Conservation (phyloP, 2,113 vertebrate species). For the Platichthys stellatus region DNA sequence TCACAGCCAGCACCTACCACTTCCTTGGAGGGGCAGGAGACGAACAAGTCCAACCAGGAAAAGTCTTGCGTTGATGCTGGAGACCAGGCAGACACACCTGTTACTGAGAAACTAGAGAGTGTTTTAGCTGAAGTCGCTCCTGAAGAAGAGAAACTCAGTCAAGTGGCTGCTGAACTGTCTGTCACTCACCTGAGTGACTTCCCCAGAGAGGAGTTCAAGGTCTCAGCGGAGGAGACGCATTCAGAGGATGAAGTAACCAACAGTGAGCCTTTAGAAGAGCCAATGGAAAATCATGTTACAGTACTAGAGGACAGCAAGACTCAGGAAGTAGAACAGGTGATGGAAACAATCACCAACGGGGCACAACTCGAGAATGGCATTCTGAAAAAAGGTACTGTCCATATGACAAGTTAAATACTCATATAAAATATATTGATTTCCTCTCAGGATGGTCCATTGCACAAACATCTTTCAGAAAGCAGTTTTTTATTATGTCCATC, state of each 20-base stretch:
- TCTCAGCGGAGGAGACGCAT: constrained; percentile 64
- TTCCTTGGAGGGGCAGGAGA: constrained; percentile 21
- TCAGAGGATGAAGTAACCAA: constrained; percentile 23
- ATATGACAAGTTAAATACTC: neutral
- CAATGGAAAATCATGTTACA: constrained; percentile 42
- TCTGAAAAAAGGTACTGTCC: constrained; percentile 69
- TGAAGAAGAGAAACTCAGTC: constrained; percentile 24
- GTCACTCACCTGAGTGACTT: constrained; percentile 53
- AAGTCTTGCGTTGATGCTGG: constrained; percentile 5
- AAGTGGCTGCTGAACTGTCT: constrained; percentile 18
- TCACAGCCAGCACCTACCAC: neutral
- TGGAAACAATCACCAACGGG: constrained; percentile 44
- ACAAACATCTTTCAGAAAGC: no score
- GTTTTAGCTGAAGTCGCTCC: neutral
- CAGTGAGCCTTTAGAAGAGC: constrained; percentile 19
- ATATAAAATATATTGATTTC: neutral
- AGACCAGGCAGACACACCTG: neutral
- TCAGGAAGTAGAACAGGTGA: constrained; percentile 11
- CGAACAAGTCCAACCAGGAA: constrained; percentile 18
- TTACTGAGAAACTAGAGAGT: constrained; percentile 32
- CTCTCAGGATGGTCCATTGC: no score
- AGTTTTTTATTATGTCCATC: no score
- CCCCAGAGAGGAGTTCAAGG: constrained; percentile 75
- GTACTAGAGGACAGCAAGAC: constrained; percentile 51
- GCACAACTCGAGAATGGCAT: constrained; percentile 42